phyloP scores from a whole-genome alignment of 2,888 invertebrate species.

The Caenorhabditis uteleia region DNA sequence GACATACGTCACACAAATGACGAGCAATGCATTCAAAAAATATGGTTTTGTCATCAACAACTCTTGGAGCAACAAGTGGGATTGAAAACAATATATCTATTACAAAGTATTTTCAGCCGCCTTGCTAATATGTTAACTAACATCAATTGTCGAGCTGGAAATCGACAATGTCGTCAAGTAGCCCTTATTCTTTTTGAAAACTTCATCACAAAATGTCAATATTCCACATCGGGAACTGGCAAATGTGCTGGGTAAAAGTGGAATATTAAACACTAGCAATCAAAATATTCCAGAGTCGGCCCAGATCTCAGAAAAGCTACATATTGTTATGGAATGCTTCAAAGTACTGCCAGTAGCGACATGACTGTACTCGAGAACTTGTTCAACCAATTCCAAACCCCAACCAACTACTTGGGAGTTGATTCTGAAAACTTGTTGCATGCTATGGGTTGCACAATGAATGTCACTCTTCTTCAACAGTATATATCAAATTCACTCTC shows the following conservation, averaged over 20 bases:
- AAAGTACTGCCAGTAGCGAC: conserved; percentile 1
- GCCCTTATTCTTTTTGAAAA: conserved; percentile 17
- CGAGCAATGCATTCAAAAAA: conserved; percentile 7
- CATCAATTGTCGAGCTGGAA: conserved; percentile 13
- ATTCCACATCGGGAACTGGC: conserved; percentile 21
- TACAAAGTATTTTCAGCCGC: conserved; percentile 29
- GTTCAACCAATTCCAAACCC: conserved; percentile 8
- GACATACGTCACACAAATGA: conserved; percentile 20
- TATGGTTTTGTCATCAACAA: conserved; percentile 18
- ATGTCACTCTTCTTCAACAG: conserved; percentile 5
- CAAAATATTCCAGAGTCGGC: conserved; percentile 7
- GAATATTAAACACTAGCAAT: not conserved
- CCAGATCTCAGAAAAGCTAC: conserved; percentile 25
- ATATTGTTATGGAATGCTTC: conserved; percentile 33
- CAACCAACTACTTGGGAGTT: conserved; percentile 13
- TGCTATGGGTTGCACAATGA: conserved; percentile 19
- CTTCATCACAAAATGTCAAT: conserved; percentile 17
- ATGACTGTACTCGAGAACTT: conserved; percentile 6
- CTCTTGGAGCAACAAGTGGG: conserved; percentile 33
- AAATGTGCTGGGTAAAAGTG: conserved; percentile 22
- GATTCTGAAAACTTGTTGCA: conserved; percentile 22
- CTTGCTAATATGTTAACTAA: conserved; percentile 18
- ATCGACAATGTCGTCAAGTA: conserved; percentile 6
- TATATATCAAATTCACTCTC: conserved; percentile 5
- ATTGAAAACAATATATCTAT: no score